Evolutionary conservation across 2,113 vertebrate species (phyloP), one percentile per base, ranked within the genome.

Genomic region (Saimiri boliviensis): DNA sequence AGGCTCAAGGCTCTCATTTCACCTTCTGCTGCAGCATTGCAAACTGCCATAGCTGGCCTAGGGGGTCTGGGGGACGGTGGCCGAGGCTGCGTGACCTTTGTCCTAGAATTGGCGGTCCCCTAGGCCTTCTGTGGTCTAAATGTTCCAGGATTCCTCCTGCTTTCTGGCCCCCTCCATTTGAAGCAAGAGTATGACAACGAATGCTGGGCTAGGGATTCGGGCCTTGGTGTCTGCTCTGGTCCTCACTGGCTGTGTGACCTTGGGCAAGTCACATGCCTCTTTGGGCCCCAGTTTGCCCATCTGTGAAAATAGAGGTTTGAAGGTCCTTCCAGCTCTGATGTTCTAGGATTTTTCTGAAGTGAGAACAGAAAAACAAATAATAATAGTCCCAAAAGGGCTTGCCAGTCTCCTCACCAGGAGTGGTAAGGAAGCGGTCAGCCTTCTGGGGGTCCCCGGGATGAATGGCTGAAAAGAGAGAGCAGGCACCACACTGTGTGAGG

Each of bases 311-410:
- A 92, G 68, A 35, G 9, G 8, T 54, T 27, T 42, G 54, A 84
- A 89, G 73, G 17, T 45, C 73, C 58, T 92, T 56, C 73, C 21
- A 52, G 54, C 37, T 92, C 20, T 66, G 21, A 68, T 52, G n/a
- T 86, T 89, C 40, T 58, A 42, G 63, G 35, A 52, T 54, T 81
- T 89, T 96, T 95, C 68, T 87, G 84, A 84, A 93, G 71, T 35
- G 19, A 86, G 79, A 52, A 25, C 27, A 80, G 42, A 40, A 92
- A 81, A 95, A 45, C 9, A 32, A 30, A n/a, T 20, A 77, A 45
- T 20, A 35, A 21, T 27, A 63, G 60, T 63, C 60, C 35, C 16
- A 63, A 42, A 52, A 68, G 45, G 58, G 23, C 20, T 25, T 71
- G 23, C 13, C 54, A 40, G 19, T 6, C n/a, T 74, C 63, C 35